These are phyloP conservation scores for Amyelois transitella DNA, from an alignment of 1,140 invertebrate species.

Conservation along the genomic window DNA sequence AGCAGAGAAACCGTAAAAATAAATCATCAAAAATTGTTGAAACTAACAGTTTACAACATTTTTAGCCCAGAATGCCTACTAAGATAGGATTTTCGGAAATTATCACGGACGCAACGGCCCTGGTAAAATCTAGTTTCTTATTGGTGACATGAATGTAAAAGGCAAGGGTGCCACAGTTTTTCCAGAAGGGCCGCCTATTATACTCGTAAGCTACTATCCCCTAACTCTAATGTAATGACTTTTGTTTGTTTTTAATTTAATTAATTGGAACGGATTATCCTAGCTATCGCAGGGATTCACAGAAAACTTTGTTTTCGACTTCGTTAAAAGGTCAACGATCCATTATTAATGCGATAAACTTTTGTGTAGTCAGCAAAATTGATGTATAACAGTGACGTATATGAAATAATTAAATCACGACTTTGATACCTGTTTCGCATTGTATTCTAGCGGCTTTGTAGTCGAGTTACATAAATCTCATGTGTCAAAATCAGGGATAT, in stretches of 20 bases:
- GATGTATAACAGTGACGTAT: constrained; percentile 9
- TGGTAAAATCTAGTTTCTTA: too few relatives aligned
- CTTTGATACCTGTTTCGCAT: constrained; percentile 18
- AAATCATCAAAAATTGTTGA: too few relatives aligned
- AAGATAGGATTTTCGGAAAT: too few relatives aligned
- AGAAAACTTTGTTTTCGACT: constrained; percentile 37
- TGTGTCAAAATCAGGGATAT: constrained; percentile 43
- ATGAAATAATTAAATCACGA: constrained; percentile 22
- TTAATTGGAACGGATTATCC: constrained; percentile 54
- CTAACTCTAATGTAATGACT: constrained; percentile 46
- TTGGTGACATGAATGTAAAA: too few relatives aligned
- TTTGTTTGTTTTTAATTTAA: constrained; percentile 61
- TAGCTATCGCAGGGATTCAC: constrained; percentile 45
- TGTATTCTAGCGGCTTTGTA: constrained; percentile 17
- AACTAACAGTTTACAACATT: too few relatives aligned
- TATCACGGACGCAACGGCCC: too few relatives aligned
- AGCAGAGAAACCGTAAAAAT: too few relatives aligned
- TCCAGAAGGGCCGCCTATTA: constrained; percentile 3
- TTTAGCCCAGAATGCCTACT: too few relatives aligned
- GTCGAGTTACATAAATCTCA: constrained; percentile 33
- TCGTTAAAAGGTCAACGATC: constrained; percentile 31
- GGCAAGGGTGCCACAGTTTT: constrained; percentile 3
- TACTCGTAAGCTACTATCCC: constrained; percentile 11
- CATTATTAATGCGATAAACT: constrained; percentile 20
- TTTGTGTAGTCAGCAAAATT: constrained; percentile 11